A percentile compares a stretch with the other conserved stretches of the same genome.
These are phyloP conservation scores for Alexandromys oeconomus DNA, from an alignment of 2,797 vertebrate genomes.

Conservation along the genomic window DNA sequence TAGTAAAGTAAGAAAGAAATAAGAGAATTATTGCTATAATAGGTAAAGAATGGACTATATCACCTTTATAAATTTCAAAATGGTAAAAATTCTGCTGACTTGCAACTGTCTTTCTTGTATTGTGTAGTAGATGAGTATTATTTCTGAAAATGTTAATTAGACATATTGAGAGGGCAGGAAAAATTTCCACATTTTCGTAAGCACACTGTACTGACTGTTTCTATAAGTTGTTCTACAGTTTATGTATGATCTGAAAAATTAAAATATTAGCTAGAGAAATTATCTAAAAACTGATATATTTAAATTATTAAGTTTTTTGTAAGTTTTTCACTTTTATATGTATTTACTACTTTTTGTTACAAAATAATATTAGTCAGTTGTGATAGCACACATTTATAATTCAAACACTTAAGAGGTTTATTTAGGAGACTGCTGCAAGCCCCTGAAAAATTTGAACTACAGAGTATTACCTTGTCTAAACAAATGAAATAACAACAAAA, in stretches of 20 bases:
- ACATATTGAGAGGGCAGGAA: background rate
- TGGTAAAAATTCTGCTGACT: background rate
- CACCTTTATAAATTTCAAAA: constrained; percentile 1
- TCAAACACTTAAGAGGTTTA: background rate
- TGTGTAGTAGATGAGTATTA: background rate
- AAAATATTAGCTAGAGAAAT: background rate
- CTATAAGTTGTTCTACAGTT: background rate
- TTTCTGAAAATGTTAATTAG: background rate
- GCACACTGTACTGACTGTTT: background rate
- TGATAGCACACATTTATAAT: background rate
- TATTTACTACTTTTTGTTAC: background rate
- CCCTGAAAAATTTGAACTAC: background rate
- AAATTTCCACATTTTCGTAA: background rate
- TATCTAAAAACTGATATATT: background rate
- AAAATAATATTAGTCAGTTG: background rate
- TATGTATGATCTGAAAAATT: background rate
- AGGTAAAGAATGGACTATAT: background rate
- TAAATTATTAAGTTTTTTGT: background rate
- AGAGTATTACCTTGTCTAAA: background rate
- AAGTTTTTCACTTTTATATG: background rate
- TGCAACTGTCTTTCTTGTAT: background rate
- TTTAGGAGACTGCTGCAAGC: background rate
- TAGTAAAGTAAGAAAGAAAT: background rate
- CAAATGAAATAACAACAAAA: background rate
- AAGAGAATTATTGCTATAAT: background rate